A percentile compares a stretch with the other conserved stretches of the same genome.
Evolutionary conservation across 2,113 vertebrate genomes (phyloP).

Genomic region (Oreochromis aureus): DNA sequence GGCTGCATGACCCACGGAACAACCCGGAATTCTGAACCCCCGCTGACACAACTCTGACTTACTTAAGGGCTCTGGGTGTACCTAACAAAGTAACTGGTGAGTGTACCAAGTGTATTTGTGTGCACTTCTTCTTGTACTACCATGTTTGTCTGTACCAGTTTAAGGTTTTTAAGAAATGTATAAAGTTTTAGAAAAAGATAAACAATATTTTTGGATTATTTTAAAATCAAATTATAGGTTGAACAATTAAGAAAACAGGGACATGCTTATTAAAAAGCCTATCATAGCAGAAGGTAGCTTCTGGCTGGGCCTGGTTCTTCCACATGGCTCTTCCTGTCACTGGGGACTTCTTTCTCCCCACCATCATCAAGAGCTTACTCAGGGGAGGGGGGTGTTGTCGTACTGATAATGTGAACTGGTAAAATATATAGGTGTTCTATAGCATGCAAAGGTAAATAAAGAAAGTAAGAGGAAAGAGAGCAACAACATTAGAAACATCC

Average conservation of each 20-base stretch:
- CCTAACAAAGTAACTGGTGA: background rate
- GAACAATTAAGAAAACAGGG: background rate
- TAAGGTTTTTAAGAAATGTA: background rate
- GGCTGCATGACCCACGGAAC: background rate
- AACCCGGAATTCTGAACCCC: background rate
- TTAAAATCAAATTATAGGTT: background rate
- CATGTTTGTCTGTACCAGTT: background rate
- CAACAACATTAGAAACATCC: background rate
- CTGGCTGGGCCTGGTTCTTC: background rate
- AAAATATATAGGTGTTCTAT: too few species aligned
- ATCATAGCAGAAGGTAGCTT: background rate
- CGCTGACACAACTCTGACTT: background rate
- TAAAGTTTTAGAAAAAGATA: background rate
- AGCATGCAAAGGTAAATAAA: background rate
- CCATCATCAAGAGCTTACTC: rapidly evolving
- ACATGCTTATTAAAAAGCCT: background rate
- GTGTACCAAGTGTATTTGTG: background rate
- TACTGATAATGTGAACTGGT: background rate
- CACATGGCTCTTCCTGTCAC: background rate
- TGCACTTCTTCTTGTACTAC: background rate
- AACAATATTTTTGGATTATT: background rate
- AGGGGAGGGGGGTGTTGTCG: background rate
- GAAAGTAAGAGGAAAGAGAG: background rate
- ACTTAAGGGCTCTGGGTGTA: background rate
- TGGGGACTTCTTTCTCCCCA: background rate